Evolutionary conservation across 2,113 vertebrate genomes (phyloP), one percentile per base, ranked within the genome.

Genomic region (Labeo catla): DNA sequence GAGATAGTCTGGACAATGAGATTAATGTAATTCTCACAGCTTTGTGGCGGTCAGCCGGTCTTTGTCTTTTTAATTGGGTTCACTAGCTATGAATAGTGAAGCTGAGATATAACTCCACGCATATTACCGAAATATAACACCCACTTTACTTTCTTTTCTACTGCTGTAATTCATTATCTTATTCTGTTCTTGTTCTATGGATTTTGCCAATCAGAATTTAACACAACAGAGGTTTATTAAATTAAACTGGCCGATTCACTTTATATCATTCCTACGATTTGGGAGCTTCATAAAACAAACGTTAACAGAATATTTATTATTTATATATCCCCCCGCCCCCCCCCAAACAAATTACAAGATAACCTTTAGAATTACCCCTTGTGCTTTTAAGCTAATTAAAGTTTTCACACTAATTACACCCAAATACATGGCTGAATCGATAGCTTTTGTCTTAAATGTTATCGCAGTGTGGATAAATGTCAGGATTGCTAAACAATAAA

Each of bases 311-410:
- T 54, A 54, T 49, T 49, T 54, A 54, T 54, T 16, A 85, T 43
- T 76, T 57, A n/a, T 63, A 21, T 8, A 57, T 61, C 28, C 28
- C 28, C 28, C 28, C 28, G 1, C 28, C 28, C 28, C 28, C 28
- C 28, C 28, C 28, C 28, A 28, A 28, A 28, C 28, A 28, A 86
- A 52, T 4, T 50, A 63, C n/a, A 57, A 78, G 65, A 80, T 83
- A 87, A 86, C 74, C 79, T 84, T 87, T 87, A 59, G 36, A 81
- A 76, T 23, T 81, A 72, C 63, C 43, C 57, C 65, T 79, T 54
- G 84, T 57, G 34, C 28, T 65, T 39, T 72, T 23, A 54, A 82
- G 65, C 45, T 45, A 63, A 88, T 85, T 70, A 83, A 86, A 16
- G 19, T 10, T n/a, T 16, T 7, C 4, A 16, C 16, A 10, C 8